Conservation (phyloP, 1,140 invertebrate genomes). For the Drosophila watanabei region DNA sequence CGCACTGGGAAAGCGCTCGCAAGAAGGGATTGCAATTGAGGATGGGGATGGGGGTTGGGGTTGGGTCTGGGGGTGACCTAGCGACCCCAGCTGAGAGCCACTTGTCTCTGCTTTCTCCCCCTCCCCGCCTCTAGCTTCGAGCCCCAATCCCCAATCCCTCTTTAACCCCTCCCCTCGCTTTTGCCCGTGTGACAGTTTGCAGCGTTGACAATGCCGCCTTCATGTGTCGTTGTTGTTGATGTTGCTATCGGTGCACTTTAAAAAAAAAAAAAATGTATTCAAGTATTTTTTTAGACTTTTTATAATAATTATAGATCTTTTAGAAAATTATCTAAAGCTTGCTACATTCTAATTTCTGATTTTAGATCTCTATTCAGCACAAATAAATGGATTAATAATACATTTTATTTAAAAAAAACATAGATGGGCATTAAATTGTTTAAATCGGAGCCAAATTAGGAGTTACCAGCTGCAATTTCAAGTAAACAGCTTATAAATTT, state of each 20-base stretch:
- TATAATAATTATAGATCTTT: not conserved
- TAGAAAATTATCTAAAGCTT: no score
- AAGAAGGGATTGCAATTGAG: conserved; percentile 23
- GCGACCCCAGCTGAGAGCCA: conserved; percentile 53
- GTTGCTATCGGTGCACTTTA: conserved; percentile 28
- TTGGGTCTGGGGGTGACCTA: conserved; percentile 33
- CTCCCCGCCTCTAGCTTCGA: not conserved
- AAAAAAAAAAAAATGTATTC: not conserved
- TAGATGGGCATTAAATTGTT: not conserved
- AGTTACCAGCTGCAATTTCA: no score
- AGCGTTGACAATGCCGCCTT: conserved; percentile 76
- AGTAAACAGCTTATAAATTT: no score
- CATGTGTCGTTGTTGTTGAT: conserved; percentile 68
- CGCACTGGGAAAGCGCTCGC: conserved; percentile 38
- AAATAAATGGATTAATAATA: not conserved
- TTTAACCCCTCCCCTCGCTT: not conserved
- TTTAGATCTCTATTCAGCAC: not conserved
- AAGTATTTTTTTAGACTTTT: not conserved
- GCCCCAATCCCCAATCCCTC: not conserved
- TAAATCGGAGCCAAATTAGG: no score
- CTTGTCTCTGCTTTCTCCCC: conserved; percentile 30
- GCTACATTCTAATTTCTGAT: rapidly evolving
- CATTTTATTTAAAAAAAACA: not conserved
- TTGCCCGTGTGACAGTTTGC: conserved; percentile 35
- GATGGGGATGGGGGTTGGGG: not conserved